These are phyloP conservation scores for Neolamprologus fasciatus DNA, from an alignment of 2,113 vertebrate species.

Conservation along the genomic window DNA sequence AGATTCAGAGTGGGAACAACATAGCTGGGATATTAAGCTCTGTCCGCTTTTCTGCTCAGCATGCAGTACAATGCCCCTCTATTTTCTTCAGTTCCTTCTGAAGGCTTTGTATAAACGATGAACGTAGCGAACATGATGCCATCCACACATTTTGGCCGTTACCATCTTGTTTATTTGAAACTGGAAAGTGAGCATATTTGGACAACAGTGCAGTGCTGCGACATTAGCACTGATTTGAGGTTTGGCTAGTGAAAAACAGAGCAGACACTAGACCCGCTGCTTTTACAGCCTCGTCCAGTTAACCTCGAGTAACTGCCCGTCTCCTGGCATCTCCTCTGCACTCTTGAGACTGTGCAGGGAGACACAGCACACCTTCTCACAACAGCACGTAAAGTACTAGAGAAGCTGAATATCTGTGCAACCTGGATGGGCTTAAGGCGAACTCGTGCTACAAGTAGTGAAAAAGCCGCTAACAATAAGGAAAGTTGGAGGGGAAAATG, in stretches of 20 bases:
- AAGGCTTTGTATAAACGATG: background rate
- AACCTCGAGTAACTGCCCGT: background rate
- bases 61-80: background rate
- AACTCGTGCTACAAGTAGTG: background rate
- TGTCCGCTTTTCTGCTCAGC: background rate
- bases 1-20: background rate
- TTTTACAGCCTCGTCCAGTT: background rate
- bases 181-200: background rate
- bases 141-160: background rate
- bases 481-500: background rate
- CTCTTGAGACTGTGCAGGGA: background rate
- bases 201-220: background rate
- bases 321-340: background rate
- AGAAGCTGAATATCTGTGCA: background rate
- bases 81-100: background rate
- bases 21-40: background rate
- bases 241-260: background rate
- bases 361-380: background rate
- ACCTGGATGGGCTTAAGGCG: background rate
- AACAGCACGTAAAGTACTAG: background rate
- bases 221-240: background rate
- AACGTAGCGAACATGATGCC: background rate
- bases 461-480: background rate
- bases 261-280: background rate
- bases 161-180: background rate